Percentiles rank a stretch among this genome's conserved stretches.
phyloP scores from a whole-genome alignment of 2,888 invertebrate genomes.

The Galerucella nymphaeae region DNA sequence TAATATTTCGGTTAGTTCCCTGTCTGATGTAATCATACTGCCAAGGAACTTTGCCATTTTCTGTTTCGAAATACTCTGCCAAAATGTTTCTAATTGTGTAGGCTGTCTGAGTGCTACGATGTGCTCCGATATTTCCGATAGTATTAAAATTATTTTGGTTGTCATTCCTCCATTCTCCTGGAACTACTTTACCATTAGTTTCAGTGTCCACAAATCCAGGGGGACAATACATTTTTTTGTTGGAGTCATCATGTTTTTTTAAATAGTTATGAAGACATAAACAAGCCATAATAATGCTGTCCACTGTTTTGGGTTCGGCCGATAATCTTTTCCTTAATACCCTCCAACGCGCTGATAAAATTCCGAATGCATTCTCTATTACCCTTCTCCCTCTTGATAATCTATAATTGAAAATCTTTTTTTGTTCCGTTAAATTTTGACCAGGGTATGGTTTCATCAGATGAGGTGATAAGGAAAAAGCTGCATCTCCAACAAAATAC shows the following conservation, averaged over 20 bases:
- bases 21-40: too few relatives aligned
- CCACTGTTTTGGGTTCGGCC: background rate
- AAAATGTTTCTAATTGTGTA: too few relatives aligned
- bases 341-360: background rate
- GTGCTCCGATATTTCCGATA: too few relatives aligned
- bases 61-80: too few relatives aligned
- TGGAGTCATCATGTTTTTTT: background rate
- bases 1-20: too few relatives aligned
- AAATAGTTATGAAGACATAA: background rate
- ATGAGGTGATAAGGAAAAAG: background rate
- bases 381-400: background rate
- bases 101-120: too few relatives aligned
- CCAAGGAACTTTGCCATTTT: too few relatives aligned
- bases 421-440: background rate
- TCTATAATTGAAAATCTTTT: background rate
- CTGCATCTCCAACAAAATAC: background rate
- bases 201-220: background rate
- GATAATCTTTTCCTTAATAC: background rate
- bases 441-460: background rate
- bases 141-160: too few relatives aligned
- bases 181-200: too few relatives aligned
- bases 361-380: background rate
- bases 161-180: too few relatives aligned
- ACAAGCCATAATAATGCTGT: background rate
- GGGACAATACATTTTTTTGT: background rate